Evolutionary conservation across 2,888 invertebrate species (phyloP).

Genomic region (Cantharis flavilabris): DNA sequence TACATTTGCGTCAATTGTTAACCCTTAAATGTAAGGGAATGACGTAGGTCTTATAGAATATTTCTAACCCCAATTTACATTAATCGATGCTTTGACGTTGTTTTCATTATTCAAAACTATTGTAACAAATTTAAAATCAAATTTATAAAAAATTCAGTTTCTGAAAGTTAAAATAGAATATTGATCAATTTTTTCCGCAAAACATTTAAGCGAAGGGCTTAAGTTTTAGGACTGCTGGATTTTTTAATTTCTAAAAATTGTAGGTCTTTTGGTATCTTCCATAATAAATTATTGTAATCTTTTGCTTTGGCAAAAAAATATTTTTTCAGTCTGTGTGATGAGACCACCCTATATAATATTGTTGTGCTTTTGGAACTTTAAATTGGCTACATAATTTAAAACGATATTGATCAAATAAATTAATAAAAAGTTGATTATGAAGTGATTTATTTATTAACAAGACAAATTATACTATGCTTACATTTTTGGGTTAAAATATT

Average conservation of each 20-base stretch:
- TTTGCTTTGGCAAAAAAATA: neutral
- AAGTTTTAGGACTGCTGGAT: neutral
- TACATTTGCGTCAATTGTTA: slow-evolving; percentile 12
- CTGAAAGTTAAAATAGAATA: too few species aligned
- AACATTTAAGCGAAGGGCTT: too few species aligned
- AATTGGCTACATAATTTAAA: neutral
- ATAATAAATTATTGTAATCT: too few species aligned
- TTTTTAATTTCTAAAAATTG: neutral
- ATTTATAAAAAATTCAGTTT: neutral
- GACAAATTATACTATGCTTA: neutral
- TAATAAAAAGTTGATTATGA: neutral
- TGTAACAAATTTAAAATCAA: neutral
- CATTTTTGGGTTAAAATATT: neutral
- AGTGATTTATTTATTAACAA: neutral
- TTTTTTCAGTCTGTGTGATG: neutral
- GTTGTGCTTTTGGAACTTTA: neutral
- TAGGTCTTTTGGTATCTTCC: neutral
- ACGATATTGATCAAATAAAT: neutral
- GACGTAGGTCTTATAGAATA: slow-evolving; percentile 14
- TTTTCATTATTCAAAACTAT: neutral
- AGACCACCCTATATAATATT: neutral
- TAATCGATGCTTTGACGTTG: slow-evolving; percentile 14
- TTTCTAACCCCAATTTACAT: slow-evolving; percentile 13
- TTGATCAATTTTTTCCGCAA: neutral
- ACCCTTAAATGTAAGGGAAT: slow-evolving; percentile 11